Evolutionary conservation across 1,140 invertebrate species (phyloP).

Genomic region (Olivierus martensii): DNA sequence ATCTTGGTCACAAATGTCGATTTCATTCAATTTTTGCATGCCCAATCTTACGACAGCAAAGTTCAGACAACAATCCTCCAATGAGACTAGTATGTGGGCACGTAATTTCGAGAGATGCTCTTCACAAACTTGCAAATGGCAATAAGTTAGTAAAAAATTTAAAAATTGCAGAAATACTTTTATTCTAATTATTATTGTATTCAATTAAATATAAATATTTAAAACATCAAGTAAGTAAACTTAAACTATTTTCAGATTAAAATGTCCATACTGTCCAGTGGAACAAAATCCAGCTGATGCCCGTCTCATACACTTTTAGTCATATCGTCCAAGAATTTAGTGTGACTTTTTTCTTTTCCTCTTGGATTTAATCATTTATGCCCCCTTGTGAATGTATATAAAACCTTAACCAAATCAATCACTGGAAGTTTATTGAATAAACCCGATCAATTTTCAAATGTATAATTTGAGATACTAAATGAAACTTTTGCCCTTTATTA

Average conservation of each 20-base stretch:
- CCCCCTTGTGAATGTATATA: no score
- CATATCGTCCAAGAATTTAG: background rate
- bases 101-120: slow-evolving; percentile 92
- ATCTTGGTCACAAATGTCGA: slow-evolving; percentile 66
- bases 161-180: no score
- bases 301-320: slow-evolving; percentile 73
- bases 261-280: slow-evolving; percentile 96
- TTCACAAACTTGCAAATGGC: slow-evolving; percentile 82
- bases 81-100: slow-evolving; percentile 95
- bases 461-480: no score
- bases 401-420: no score
- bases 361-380: no score
- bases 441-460: no score
- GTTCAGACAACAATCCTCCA: slow-evolving; percentile 90
- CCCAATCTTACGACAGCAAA: slow-evolving; percentile 92
- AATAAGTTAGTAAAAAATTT: slow-evolving; percentile 78
- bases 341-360: background rate
- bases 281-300: slow-evolving; percentile 90
- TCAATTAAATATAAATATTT: no score
- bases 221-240: no score
- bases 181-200: no score
- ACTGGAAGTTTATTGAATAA: no score
- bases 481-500: no score
- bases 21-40: slow-evolving; percentile 98
- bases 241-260: slow-evolving; percentile 54